phyloP scores from a whole-genome alignment of 1,140 invertebrate species.

The Pogonus chalceus region DNA sequence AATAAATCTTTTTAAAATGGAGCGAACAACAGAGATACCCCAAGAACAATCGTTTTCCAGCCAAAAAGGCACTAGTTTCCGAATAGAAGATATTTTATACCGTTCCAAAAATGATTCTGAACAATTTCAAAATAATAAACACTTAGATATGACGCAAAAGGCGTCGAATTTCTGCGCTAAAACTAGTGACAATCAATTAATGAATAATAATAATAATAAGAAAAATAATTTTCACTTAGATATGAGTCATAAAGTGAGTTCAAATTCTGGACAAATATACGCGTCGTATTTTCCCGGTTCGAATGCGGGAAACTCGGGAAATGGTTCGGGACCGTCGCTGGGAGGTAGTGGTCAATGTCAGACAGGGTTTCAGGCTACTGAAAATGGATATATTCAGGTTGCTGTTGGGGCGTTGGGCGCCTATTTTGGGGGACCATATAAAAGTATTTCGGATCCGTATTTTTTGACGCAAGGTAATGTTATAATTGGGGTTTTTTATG shows the following conservation, averaged over 20 bases:
- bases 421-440: constrained; percentile 50
- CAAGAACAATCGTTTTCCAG: constrained; percentile 2
- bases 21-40: constrained; percentile 9
- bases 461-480: constrained; percentile 57
- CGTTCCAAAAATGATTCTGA: constrained; percentile 36
- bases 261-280: no score
- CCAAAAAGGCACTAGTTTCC: constrained; percentile 52
- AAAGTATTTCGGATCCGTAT: constrained; percentile 51
- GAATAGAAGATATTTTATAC: constrained; percentile 73
- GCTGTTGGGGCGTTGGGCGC: constrained; percentile 49
- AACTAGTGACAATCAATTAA: neutral
- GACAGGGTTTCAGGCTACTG: constrained; percentile 9
- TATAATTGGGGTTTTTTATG: no score
- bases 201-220: neutral
- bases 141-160: neutral
- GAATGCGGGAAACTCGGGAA: neutral
- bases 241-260: no score
- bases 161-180: neutral
- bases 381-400: constrained; percentile 44
- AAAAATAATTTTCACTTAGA: no score
- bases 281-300: neutral
- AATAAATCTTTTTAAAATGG: no score
- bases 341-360: neutral
- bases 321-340: neutral
- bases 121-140: neutral